Base-by-base conservation (phyloP, 2,888 invertebrate species). In the Nymphalis c-album region DNA sequence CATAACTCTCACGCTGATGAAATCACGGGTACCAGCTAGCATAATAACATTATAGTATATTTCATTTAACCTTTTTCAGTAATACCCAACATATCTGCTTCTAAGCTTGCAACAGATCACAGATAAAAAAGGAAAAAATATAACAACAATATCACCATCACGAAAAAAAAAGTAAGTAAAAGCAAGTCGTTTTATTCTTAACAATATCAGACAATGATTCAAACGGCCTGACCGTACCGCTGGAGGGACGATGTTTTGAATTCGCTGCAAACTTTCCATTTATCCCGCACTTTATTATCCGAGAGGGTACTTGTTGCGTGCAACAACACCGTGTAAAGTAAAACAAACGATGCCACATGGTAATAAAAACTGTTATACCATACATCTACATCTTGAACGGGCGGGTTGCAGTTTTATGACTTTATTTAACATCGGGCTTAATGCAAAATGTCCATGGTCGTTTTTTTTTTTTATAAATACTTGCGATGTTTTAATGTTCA, bases 321-420 rank as follows among this genome's bases (percentile, higher is more conserved):
- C 63, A 60, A 59, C 59, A 50, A 63, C 64, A 65, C 67, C 69
- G 60, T 72, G 72, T 65, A 51, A 26, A 69, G 71, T 64, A 65
- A 68, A 70, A 77, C 67, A 71, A 71, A 75, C 72, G 73, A 68
- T 63, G 60, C 62, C 61, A 62, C 65, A 53, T 50, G 57, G 64
- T 59, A 63, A 71, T 74, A 75, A 75, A 82, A 80, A 80, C 64
- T 64, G 63, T 59, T 70, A 64, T 55, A 60, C 64, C 48, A 58
- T 59, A 58, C 45, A 57, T 40, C 35, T 57, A 18, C 17, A 57
- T 57, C 57, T 57, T 57, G 40, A 35, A 16, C 26, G 53, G 20
- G 57, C 40, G 35, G n/a, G 53, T 53, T 26, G 31, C 53, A 55
- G 53, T 57, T 57, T 57, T 57, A 57, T 18, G 35, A 18, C 57